Percentiles rank a stretch among this genome's conserved stretches.
Evolutionary conservation across 1,140 invertebrate genomes (phyloP).

Genomic region (Tetranychus urticae): DNA sequence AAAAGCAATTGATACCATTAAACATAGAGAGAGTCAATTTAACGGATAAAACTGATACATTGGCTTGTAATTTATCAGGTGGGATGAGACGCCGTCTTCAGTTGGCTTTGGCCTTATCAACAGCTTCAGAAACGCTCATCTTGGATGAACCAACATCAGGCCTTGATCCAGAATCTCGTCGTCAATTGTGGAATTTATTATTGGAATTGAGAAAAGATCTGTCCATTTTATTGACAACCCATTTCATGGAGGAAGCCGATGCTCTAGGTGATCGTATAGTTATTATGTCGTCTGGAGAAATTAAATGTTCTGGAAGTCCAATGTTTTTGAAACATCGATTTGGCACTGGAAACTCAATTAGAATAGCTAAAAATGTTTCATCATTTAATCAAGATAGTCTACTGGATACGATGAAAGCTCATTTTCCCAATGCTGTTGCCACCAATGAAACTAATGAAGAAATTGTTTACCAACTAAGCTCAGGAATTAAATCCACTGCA

Average conservation of each 20-base stretch:
- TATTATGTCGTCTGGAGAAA: constrained; percentile 64
- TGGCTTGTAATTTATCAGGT: constrained; percentile 48
- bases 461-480: constrained; percentile 24
- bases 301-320: constrained; percentile 42
- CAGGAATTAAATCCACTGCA: too few relatives aligned
- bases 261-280: constrained; percentile 56
- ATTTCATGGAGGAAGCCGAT: constrained; percentile 53
- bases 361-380: not conserved
- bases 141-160: constrained; percentile 32
- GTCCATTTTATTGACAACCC: constrained; percentile 3
- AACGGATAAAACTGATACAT: constrained; percentile 31
- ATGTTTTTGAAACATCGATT: constrained; percentile 44
- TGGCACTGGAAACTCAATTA: constrained; percentile 30
- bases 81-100: constrained; percentile 65
- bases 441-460: constrained; percentile 19
- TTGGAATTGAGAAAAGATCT: not conserved
- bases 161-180: constrained; percentile 28
- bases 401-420: not conserved
- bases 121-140: constrained; percentile 27
- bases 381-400: not conserved
- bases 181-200: constrained; percentile 22
- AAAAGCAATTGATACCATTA: too few relatives aligned
- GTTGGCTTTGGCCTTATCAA: constrained; percentile 66
- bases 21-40: too few relatives aligned
- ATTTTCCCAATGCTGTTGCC: constrained; percentile 5